Base-by-base conservation (phyloP, 2,888 invertebrate genomes). In the Lasioglossum marginatum region DNA sequence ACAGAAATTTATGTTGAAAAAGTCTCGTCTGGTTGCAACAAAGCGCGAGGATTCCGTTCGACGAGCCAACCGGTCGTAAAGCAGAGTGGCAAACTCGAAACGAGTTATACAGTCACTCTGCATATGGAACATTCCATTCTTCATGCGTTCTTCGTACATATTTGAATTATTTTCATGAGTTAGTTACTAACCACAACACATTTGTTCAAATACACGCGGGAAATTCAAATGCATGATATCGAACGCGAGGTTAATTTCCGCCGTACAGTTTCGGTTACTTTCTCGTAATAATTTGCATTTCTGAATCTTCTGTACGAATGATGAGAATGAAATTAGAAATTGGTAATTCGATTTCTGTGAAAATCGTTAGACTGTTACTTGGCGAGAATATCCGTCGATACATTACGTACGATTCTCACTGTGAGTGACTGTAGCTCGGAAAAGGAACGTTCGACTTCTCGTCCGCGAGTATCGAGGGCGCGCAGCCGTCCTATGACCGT, bases 401-500 rank as follows among this genome's bases (percentile, higher is more conserved):
- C 52, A 52, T 52, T 52, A n/a, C 52, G 52, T n/a, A 10, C 10
- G 23, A 52, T 52, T 52, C 23, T 52, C 23, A n/a, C 10, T n/a
- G 23, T 3, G n/a, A 52, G 23, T n/a, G 52, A 52, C 52, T 52
- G 52, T 52, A 52, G 43, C 63, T 73, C 68, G 8, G 48, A 23
- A n/a, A 37, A 73, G 48, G 66, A 23, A 23, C 14, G 60, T 63
- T 81, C 40, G 31, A 52, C 23, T 76, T 34, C n/a, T 74, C 48
- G 52, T 72, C 76, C 37, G 57, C 60, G 57, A 75, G 79, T 79
- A 76, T 78, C 75, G 66, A 37, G 66, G 71, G 52, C 85, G 85
- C 85, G 85, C 75, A 85, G 57, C 14, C 79, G 87, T 87, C 19
- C 57, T 77, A 75, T 77, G 40, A 73, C 60, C 77, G 77, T 40